Evolutionary conservation across 2,888 invertebrate genomes (phyloP).

Genomic region (Leucozona laternaria): DNA sequence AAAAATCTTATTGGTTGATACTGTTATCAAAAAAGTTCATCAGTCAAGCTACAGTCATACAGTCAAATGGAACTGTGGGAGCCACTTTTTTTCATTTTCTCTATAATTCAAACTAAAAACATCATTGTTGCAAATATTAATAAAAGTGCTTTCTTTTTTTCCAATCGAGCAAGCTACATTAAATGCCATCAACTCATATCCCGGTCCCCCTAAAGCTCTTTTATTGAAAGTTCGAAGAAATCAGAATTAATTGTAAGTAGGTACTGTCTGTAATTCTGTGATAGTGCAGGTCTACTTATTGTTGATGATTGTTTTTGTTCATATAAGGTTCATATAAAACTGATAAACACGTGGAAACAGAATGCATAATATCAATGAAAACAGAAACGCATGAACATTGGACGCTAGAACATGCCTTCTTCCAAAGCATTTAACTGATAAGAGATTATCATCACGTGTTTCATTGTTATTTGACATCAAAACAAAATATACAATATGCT

Average conservation of each 20-base stretch:
- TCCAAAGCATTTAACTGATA: background rate
- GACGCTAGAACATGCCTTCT: constrained; percentile 9
- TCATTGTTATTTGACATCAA: background rate
- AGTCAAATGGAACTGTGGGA: no score
- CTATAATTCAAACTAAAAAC: no score
- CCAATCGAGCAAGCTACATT: background rate
- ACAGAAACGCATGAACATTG: constrained; percentile 6
- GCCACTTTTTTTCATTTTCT: no score
- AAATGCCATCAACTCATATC: no score
- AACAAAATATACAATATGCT: background rate
- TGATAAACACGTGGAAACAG: constrained; percentile 23
- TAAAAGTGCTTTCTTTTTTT: no score
- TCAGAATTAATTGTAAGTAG: background rate
- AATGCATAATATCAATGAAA: constrained; percentile 1
- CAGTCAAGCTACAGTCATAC: no score
- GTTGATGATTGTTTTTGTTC: background rate
- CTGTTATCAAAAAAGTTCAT: no score
- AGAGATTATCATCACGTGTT: constrained; percentile 24
- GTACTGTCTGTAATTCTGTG: background rate
- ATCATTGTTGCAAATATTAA: no score
- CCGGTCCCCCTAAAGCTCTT: background rate
- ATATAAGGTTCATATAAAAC: no score
- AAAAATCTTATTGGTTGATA: no score
- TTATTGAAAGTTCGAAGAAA: background rate
- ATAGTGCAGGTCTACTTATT: constrained; percentile 8